phyloP scores from a whole-genome alignment of 2,113 vertebrate species.

The Camelus bactrianus region DNA sequence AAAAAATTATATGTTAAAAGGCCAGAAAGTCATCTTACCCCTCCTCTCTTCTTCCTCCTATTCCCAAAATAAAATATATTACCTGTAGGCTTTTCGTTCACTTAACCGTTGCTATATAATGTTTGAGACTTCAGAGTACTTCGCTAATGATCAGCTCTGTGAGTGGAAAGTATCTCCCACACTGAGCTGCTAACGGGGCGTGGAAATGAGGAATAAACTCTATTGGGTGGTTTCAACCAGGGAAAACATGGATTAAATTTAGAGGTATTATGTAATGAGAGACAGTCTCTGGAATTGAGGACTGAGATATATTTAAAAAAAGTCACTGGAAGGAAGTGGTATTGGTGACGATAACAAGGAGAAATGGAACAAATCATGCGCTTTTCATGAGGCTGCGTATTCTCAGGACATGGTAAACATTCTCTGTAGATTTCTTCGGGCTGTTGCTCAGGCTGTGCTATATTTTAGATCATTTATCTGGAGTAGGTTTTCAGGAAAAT shows the following conservation, averaged over 20 bases:
- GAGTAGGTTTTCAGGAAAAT: constrained; percentile 51
- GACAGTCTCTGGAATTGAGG: neutral
- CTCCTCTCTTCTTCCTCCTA: neutral
- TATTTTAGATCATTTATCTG: constrained; percentile 52
- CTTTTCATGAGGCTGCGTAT: neutral
- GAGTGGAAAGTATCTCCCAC: neutral
- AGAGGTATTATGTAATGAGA: neutral
- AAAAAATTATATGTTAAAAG: neutral
- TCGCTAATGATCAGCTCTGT: neutral
- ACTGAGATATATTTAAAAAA: neutral
- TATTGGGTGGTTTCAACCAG: neutral
- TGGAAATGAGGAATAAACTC: neutral
- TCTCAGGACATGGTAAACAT: neutral
- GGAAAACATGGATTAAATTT: neutral
- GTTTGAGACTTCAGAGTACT: neutral
- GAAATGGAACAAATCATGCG: neutral
- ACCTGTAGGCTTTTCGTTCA: neutral
- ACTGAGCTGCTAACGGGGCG: neutral
- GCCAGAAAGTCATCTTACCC: neutral
- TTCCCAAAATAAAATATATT: neutral
- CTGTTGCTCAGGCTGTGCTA: neutral
- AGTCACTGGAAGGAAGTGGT: neutral
- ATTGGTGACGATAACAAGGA: neutral
- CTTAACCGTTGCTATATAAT: neutral
- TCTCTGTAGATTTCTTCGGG: neutral